phyloP scores from a whole-genome alignment of 2,797 vertebrate species.

The Babyrousa celebensis region DNA sequence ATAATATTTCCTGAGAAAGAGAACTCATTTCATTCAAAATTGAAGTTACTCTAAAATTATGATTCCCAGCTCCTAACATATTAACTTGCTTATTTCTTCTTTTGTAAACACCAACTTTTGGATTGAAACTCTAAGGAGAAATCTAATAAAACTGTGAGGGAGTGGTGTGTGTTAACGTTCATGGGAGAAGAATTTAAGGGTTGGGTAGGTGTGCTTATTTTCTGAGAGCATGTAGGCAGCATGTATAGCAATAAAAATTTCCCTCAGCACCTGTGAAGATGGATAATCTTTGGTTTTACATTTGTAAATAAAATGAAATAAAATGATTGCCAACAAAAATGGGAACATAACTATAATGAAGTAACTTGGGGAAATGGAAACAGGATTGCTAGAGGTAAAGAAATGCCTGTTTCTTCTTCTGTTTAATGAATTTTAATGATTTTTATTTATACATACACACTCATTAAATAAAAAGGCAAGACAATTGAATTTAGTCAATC shows the following conservation, averaged over 20 bases:
- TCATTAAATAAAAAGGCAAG: slow-evolving; percentile 70
- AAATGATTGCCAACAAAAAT: slow-evolving; percentile 51
- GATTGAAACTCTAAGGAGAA: slow-evolving; percentile 30
- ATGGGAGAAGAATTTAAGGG: background rate
- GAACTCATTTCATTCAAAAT: slow-evolving; percentile 51
- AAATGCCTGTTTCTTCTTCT: background rate
- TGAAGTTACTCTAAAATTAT: slow-evolving; percentile 44
- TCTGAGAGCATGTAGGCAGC: slow-evolving; percentile 69
- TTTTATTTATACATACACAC: slow-evolving; percentile 41
- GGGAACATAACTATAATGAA: slow-evolving; percentile 1
- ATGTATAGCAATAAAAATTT: slow-evolving; percentile 65
- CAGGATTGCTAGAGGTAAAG: background rate
- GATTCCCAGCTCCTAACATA: background rate
- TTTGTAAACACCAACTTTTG: slow-evolving; percentile 42
- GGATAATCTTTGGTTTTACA: slow-evolving; percentile 66
- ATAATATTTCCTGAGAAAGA: background rate
- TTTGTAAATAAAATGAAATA: slow-evolving; percentile 71
- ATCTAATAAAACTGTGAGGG: background rate
- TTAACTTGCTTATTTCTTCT: slow-evolving; percentile 44
- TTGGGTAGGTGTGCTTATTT: slow-evolving; percentile 47
- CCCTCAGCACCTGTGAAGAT: slow-evolving; percentile 55
- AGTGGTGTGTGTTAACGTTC: background rate
- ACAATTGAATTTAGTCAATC: slow-evolving; percentile 68
- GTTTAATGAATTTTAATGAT: slow-evolving; percentile 46
- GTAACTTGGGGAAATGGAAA: slow-evolving; percentile 52